Base-by-base conservation (phyloP, 2,113 vertebrate species). In the Sigmodon hispidus region DNA sequence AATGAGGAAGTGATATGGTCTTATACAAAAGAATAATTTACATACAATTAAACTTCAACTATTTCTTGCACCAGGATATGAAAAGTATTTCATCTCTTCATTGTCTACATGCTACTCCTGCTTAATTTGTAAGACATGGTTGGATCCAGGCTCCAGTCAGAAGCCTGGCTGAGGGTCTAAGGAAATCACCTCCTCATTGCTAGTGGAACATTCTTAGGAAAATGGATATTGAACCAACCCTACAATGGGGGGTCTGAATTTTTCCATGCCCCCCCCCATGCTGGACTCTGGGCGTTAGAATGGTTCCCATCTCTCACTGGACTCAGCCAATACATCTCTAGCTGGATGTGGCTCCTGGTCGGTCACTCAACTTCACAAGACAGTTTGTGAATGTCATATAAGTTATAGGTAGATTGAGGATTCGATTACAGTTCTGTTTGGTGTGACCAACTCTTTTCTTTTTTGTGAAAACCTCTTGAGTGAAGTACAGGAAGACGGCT, bases 291-390 rank as follows among this genome's bases (percentile, higher is more conserved):
- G 16, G 5, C 24, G 22, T 19, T n/a, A 55, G 8, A 57, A 76
- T 12, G 15, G 24, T 26, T 3, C 7, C 9, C 13, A 13, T 1
- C 19, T 0, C 2, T 34, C 31, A n/a, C 3, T 4, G 1, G 48
- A 5, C 13, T 61, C 57, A 29, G 22, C 31, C 15, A n/a, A 3
- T 22, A 9, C 21, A 5, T 4, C n/a, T 50, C 11, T 12, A 21
- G 0, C 11, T 3, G 2, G 0, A 2, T 21, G 13, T 45, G 17
- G 17, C 8, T 87, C 43, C 50, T 36, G 43, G 12, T 65, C 48
- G 43, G 12, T 65, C 48, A n/a, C 34, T 7, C 21, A 13, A 17
- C 29, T 22, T 21, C 9, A 26, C 17, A 8, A n/a, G 57, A 8
- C n/a, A 40, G 22, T 40, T 13, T 29, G 17, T 12, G 40, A 72